These are phyloP conservation scores for Zeugodacus cucurbitae DNA, from an alignment of 1,140 invertebrate species.

Conservation along the genomic window DNA sequence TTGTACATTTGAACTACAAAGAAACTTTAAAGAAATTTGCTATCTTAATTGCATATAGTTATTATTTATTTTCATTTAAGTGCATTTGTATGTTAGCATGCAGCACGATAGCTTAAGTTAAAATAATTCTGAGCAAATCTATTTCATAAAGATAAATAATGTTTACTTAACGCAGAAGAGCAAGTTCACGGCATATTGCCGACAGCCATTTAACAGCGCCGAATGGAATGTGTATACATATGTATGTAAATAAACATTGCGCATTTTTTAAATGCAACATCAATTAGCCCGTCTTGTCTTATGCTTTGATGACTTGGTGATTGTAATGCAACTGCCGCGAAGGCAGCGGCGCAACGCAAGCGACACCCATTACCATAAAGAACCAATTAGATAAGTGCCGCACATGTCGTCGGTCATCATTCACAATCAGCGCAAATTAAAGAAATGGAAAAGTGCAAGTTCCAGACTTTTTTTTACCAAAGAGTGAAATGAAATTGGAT, in stretches of 20 bases:
- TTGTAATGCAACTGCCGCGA: not conserved
- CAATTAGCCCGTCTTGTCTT: not conserved
- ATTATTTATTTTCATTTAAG: not conserved
- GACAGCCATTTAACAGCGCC: not conserved
- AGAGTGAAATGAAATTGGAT: not conserved
- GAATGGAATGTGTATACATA: not conserved
- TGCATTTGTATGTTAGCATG: not conserved
- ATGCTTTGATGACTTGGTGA: not conserved
- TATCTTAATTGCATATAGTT: not conserved
- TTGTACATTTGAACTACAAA: no score
- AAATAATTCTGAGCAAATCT: not conserved
- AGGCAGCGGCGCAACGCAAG: not conserved
- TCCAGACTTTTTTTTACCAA: not conserved
- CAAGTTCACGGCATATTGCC: not conserved
- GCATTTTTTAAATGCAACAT: not conserved
- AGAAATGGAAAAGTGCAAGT: not conserved
- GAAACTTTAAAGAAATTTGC: not conserved
- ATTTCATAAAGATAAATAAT: not conserved
- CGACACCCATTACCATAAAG: conserved; percentile 14
- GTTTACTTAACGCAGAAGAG: not conserved
- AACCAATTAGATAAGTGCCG: not conserved
- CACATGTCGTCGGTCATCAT: not conserved
- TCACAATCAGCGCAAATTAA: conserved; percentile 25
- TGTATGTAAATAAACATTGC: not conserved
- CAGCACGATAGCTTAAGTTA: not conserved